Conservation (phyloP, 1,140 invertebrate genomes). For the Drosophila bipectinata region DNA sequence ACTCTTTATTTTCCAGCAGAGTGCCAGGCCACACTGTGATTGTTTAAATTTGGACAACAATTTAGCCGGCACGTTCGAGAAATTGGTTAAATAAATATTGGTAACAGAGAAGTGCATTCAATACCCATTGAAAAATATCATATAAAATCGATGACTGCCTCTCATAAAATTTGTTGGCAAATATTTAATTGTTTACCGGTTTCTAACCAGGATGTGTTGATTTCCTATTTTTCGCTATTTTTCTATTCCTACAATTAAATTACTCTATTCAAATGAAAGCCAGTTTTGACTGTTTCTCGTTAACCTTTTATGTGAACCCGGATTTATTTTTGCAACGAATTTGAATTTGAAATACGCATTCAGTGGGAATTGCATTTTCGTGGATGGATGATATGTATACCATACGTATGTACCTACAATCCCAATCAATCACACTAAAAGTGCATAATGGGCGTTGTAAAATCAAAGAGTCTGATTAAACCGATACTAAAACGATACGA, state of each 20-base stretch:
- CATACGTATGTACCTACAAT: neutral
- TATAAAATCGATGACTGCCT: neutral
- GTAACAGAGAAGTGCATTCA: neutral
- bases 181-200: neutral
- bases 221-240: neutral
- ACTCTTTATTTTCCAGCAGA: constrained; percentile 27
- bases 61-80: neutral
- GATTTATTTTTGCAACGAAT: constrained; percentile 33
- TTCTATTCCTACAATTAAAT: constrained; percentile 5
- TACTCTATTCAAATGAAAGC: constrained; percentile 1
- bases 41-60: constrained; percentile 13
- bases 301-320: constrained; percentile 28
- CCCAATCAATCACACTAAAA: constrained; percentile 77
- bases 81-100: neutral
- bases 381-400: neutral
- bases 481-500: constrained; percentile 54
- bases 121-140: neutral
- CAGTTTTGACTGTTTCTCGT: constrained; percentile 4
- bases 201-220: neutral
- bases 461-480: constrained; percentile 71
- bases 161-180: neutral
- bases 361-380: constrained; percentile 28
- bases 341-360: constrained; percentile 33
- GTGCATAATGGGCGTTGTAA: constrained; percentile 63
- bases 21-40: constrained; percentile 1